Conservation (phyloP, 2,797 vertebrate species). For the Pseudochirops cupreus region DNA sequence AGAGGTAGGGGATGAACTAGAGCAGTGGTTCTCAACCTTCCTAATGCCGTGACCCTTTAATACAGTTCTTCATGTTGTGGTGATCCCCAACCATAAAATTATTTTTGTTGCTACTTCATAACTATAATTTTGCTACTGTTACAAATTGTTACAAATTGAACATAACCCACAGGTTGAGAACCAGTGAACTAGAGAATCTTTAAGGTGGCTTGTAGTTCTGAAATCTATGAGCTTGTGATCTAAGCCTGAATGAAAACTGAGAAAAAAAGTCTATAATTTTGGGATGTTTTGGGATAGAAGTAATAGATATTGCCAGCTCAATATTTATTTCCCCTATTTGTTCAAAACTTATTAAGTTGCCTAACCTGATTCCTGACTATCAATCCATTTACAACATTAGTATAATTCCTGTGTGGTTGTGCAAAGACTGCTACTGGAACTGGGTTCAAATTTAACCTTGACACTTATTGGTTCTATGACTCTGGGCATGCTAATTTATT, state of each 20-base stretch:
- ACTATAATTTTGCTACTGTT: too few relatives aligned
- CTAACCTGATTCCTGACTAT: not conserved
- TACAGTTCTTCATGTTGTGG: too few relatives aligned
- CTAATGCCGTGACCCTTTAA: too few relatives aligned
- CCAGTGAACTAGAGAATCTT: not conserved
- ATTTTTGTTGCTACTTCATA: too few relatives aligned
- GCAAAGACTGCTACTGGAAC: not conserved
- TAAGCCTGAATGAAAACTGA: not conserved
- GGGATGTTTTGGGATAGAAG: not conserved
- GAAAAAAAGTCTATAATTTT: not conserved
- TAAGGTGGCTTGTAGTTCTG: not conserved
- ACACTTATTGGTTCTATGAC: not conserved
- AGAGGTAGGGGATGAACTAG: not conserved
- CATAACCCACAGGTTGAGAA: too few relatives aligned
- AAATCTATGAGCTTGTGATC: not conserved
- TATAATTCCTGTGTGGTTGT: not conserved
- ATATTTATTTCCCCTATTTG: not conserved
- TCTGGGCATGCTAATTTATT: not conserved
- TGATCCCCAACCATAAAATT: too few relatives aligned
- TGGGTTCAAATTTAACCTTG: not conserved
- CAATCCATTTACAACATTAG: not conserved
- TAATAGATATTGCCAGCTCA: not conserved
- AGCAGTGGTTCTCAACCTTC: too few relatives aligned
- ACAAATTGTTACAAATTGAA: too few relatives aligned
- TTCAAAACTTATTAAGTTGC: not conserved